phyloP scores from a whole-genome alignment of 2,888 invertebrate genomes.

The Lagria hirta region DNA sequence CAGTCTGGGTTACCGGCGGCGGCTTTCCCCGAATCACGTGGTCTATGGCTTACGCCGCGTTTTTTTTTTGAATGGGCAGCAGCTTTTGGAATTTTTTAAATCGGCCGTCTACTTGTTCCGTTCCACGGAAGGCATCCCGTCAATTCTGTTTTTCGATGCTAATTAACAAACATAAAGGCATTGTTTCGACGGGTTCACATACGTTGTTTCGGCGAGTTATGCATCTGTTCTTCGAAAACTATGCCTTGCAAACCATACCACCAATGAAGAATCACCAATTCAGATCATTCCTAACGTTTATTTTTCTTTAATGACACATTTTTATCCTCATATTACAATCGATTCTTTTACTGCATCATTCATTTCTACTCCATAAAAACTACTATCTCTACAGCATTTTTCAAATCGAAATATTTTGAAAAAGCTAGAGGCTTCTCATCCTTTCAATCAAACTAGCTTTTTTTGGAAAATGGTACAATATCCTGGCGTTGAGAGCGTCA shows the following conservation, averaged over 20 bases:
- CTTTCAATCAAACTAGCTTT: too few relatives aligned
- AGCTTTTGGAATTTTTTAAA: conserved; percentile 31
- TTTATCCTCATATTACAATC: too few relatives aligned
- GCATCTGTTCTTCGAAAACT: conserved; percentile 33
- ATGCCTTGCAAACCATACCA: conserved; percentile 17
- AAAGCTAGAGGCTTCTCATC: too few relatives aligned
- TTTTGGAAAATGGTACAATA: too few relatives aligned
- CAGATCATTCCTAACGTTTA: too few relatives aligned
- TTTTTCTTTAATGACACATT: too few relatives aligned
- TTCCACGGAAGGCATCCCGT: conserved; percentile 40
- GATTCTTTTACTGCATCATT: too few relatives aligned
- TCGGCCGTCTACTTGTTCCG: conserved; percentile 22
- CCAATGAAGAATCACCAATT: conserved; percentile 4
- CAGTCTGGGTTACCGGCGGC: conserved; percentile 41
- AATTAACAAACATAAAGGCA: conserved; percentile 53
- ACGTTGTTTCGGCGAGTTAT: conserved; percentile 42
- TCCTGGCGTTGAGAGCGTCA: too few relatives aligned
- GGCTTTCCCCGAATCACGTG: conserved; percentile 44
- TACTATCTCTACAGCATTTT: too few relatives aligned
- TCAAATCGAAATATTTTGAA: too few relatives aligned
- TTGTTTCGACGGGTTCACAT: conserved; percentile 47
- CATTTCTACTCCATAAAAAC: too few relatives aligned
- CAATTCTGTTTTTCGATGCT: conserved; percentile 50
- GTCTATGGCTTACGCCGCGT: conserved; percentile 36
- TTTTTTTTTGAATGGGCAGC: conserved; percentile 32